Evolutionary conservation across 2,888 invertebrate species (phyloP).

Genomic region (Morinoia aosen): DNA sequence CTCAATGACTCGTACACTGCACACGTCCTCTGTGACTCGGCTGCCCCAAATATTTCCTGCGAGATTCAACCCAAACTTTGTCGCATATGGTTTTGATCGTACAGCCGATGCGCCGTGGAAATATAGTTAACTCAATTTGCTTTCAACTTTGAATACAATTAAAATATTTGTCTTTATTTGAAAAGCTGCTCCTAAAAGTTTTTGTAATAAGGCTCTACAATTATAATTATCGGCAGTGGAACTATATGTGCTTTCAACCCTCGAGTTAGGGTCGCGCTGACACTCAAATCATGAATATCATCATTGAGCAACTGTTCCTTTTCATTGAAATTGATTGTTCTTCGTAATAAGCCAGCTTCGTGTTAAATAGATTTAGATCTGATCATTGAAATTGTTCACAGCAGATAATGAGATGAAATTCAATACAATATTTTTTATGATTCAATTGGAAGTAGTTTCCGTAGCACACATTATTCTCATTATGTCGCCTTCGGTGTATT

Average conservation of each 20-base stretch:
- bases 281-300: not conserved
- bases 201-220: not conserved
- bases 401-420: not conserved
- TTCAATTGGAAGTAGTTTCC: not conserved
- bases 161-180: not conserved
- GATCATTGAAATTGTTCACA: not conserved
- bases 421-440: not conserved
- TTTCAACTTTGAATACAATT: not conserved
- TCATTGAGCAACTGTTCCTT: not conserved
- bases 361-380: not conserved
- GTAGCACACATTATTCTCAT: not conserved
- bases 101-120: not conserved
- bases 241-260: not conserved
- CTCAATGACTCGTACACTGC: no score
- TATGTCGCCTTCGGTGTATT: not conserved
- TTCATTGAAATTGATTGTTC: not conserved
- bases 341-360: not conserved
- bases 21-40: not conserved
- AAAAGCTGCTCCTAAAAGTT: not conserved
- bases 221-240: not conserved
- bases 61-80: not conserved
- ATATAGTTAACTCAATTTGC: not conserved
- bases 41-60: not conserved
- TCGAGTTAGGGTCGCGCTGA: not conserved
- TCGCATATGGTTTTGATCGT: not conserved